Conservation (phyloP, 2,113 vertebrate genomes). For the Ctenodactylus gundi region DNA sequence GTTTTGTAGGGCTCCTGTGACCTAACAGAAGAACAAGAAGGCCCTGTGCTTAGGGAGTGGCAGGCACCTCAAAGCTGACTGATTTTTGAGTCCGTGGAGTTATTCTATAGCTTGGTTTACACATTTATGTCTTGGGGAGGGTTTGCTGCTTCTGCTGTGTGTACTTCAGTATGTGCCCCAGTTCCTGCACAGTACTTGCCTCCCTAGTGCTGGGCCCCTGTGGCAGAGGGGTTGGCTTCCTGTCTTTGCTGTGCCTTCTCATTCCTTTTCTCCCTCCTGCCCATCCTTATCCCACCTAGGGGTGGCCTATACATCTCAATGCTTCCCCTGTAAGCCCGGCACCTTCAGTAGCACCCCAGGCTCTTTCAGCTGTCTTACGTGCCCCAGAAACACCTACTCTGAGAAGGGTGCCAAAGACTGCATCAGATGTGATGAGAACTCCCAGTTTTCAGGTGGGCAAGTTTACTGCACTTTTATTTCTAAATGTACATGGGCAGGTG, state of each 20-base stretch:
- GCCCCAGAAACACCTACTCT: slow-evolving; percentile 92
- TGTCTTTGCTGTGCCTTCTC: background rate
- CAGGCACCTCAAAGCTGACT: background rate
- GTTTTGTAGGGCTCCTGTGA: background rate
- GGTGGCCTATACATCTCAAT: slow-evolving; percentile 96
- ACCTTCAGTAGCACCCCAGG: slow-evolving; percentile 92
- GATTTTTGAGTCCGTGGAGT: background rate
- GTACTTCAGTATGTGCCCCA: background rate
- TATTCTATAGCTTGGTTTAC: background rate
- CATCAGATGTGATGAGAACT: slow-evolving; percentile 86
- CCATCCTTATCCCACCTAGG: slow-evolving; percentile 81
- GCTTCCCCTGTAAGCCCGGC: slow-evolving; percentile 95
- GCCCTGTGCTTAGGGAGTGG: too few species aligned
- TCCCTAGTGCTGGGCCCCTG: background rate
- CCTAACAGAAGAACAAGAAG: background rate
- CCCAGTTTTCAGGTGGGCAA: slow-evolving; percentile 90
- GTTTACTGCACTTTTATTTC: background rate
- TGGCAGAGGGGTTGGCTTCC: background rate
- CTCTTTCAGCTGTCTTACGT: slow-evolving; percentile 90
- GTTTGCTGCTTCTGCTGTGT: background rate
- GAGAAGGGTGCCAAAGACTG: slow-evolving; percentile 94
- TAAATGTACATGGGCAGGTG: background rate
- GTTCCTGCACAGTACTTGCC: background rate
- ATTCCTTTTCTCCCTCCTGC: background rate
- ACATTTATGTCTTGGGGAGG: background rate